These are phyloP conservation scores for Varanus komodoensis DNA, from an alignment of 2,113 vertebrate species.

Conservation along the genomic window DNA sequence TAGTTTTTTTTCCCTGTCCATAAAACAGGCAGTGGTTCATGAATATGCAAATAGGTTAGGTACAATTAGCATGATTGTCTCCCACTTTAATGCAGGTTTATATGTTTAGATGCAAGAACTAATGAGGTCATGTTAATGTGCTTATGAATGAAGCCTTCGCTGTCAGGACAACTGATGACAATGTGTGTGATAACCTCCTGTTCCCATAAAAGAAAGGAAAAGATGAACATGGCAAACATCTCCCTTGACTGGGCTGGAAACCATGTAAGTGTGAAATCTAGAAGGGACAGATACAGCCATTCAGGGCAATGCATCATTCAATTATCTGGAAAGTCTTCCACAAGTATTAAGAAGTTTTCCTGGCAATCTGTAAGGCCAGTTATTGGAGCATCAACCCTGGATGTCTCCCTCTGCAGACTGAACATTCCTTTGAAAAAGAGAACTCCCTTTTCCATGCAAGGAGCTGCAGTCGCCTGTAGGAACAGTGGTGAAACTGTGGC, in stretches of 20 bases:
- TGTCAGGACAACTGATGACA: constrained; percentile 68
- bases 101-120: constrained; percentile 78
- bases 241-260: constrained; percentile 32
- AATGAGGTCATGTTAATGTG: constrained; percentile 82
- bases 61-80: constrained; percentile 85
- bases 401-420: not conserved
- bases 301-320: constrained; percentile 60
- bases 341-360: constrained; percentile 38
- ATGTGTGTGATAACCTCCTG: constrained; percentile 47
- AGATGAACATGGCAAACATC: constrained; percentile 27
- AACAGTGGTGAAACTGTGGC: not conserved
- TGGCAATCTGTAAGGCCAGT: constrained; percentile 53
- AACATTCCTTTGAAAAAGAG: not conserved
- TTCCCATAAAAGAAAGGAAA: constrained; percentile 52
- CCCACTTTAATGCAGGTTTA: constrained; percentile 73
- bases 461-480: not conserved
- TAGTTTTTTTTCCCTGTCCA: constrained; percentile 81
- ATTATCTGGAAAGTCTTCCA: constrained; percentile 71
- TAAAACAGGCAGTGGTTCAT: constrained; percentile 80
- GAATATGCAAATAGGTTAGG: constrained; percentile 83
- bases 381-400: constrained; percentile 46
- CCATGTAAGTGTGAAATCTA: not conserved
- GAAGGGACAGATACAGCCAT: constrained; percentile 41
- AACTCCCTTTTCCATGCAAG: not conserved
- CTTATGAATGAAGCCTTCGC: constrained; percentile 77